phyloP scores from a whole-genome alignment of 2,797 vertebrate genomes.

The Ispidina picta region DNA sequence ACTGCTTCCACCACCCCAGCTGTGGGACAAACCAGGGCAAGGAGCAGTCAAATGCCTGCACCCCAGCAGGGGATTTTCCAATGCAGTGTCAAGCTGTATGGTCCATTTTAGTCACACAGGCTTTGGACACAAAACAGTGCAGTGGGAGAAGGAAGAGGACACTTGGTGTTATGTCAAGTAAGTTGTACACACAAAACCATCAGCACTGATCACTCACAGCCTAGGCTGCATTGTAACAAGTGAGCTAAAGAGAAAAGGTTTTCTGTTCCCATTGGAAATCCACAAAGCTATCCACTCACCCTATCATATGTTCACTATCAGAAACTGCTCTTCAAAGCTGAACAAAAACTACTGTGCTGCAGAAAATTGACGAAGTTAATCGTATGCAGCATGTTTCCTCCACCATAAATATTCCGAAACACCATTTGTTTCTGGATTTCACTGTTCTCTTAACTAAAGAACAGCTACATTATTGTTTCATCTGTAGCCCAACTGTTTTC shows the following conservation, averaged over 20 bases:
- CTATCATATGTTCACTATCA: slow-evolving; percentile 59
- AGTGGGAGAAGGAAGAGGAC: background rate
- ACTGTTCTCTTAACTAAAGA: slow-evolving; percentile 68
- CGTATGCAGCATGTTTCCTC: slow-evolving; percentile 16
- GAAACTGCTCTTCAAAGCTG: slow-evolving; percentile 29
- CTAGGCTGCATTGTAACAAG: background rate
- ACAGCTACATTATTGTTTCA: slow-evolving; percentile 75
- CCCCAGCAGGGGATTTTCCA: background rate
- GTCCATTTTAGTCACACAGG: background rate
- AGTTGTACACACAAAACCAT: background rate
- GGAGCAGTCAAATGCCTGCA: background rate
- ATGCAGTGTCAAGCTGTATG: background rate
- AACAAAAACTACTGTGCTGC: slow-evolving; percentile 65
- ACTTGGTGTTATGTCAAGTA: background rate
- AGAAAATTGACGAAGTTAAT: slow-evolving; percentile 43
- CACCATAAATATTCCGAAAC: slow-evolving; percentile 10
- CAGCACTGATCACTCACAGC: background rate
- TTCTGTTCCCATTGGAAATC: slow-evolving; percentile 17
- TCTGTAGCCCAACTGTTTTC: slow-evolving; percentile 69
- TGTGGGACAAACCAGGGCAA: background rate
- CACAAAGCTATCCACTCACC: slow-evolving; percentile 16
- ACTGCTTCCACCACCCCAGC: background rate
- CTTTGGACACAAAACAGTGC: background rate
- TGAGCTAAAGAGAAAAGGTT: slow-evolving; percentile 15
- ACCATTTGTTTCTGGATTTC: slow-evolving; percentile 57